Conservation (phyloP, 2,797 vertebrate genomes). For the Amphiprion clarkii region DNA sequence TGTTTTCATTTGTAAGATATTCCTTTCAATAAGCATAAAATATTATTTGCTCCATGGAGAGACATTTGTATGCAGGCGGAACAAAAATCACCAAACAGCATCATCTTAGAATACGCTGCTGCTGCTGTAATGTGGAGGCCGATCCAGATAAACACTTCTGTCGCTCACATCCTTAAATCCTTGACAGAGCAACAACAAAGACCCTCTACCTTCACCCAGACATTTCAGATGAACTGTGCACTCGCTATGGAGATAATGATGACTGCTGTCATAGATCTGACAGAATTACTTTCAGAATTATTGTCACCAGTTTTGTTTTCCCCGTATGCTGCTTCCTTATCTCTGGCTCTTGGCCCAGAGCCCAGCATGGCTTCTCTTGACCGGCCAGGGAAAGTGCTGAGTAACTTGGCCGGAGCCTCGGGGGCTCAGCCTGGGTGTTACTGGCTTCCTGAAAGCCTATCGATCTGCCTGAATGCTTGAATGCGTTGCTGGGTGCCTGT, state of each 20-base stretch:
- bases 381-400: slow-evolving; percentile 72
- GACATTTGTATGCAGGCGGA: neutral
- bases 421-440: slow-evolving; percentile 69
- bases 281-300: slow-evolving; percentile 46
- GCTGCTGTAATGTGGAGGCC: neutral
- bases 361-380: slow-evolving; percentile 59
- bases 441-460: slow-evolving; percentile 69
- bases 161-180: neutral
- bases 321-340: slow-evolving; percentile 36
- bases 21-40: neutral
- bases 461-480: slow-evolving; percentile 63
- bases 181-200: slow-evolving; percentile 19
- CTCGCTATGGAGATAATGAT: slow-evolving; percentile 51
- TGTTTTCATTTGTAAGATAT: neutral
- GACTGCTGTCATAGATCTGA: slow-evolving; percentile 41
- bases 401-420: slow-evolving; percentile 64
- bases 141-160: neutral
- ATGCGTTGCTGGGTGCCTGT: slow-evolving; percentile 46
- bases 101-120: neutral
- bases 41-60: neutral
- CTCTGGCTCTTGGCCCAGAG: slow-evolving; percentile 51
- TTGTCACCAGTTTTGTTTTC: slow-evolving; percentile 64
- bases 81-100: neutral
- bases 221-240: slow-evolving; percentile 44
- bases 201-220: slow-evolving; percentile 35